Conservation (phyloP, 1,140 invertebrate genomes). For the Conus betulinus region DNA sequence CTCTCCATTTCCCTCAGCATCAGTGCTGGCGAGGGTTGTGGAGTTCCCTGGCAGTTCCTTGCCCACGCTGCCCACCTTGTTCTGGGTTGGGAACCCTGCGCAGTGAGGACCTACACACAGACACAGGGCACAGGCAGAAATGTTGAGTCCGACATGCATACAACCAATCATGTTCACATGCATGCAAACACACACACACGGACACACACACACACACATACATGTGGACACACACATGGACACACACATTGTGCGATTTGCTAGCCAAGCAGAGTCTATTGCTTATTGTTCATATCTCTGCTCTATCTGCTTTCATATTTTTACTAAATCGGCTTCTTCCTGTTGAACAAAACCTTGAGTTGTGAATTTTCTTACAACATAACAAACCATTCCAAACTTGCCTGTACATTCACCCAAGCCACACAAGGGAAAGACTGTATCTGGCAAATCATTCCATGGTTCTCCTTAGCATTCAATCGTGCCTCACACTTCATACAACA, state of each 20-base stretch:
- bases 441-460: constrained; percentile 76
- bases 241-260: too few species aligned
- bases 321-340: too few species aligned
- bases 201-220: too few species aligned
- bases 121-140: neutral
- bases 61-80: constrained; percentile 67
- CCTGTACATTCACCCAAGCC: constrained; percentile 78
- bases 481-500: constrained; percentile 78
- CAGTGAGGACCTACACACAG: constrained; percentile 70
- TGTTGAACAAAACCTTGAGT: too few species aligned
- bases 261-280: too few species aligned
- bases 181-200: too few species aligned
- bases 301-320: too few species aligned
- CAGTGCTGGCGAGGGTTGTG: constrained; percentile 82
- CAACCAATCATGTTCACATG: too few species aligned
- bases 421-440: constrained; percentile 52
- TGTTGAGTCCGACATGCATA: too few species aligned
- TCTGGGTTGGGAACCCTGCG: constrained; percentile 48
- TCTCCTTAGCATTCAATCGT: constrained; percentile 77
- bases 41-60: constrained; percentile 80
- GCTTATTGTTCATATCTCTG: too few species aligned
- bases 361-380: neutral
- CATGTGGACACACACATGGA: too few species aligned
- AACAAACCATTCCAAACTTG: neutral
- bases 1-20: constrained; percentile 87